Conservation (phyloP, 2,888 invertebrate species). For the Eupeodes latifasciatus region DNA sequence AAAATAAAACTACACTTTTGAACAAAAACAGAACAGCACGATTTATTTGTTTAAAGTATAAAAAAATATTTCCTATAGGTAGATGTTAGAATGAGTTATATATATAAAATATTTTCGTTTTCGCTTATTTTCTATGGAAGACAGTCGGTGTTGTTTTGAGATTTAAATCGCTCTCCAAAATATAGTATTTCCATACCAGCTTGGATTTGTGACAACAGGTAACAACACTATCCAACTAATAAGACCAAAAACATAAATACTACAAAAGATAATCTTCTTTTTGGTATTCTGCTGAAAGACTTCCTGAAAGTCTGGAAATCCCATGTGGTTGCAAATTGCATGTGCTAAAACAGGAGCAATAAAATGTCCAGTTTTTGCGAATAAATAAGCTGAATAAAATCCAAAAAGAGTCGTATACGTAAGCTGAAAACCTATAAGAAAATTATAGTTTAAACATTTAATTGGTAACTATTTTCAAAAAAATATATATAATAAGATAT, state of each 20-base stretch:
- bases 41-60: constrained; percentile 57
- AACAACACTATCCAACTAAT: constrained; percentile 91
- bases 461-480: no score
- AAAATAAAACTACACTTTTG: constrained; percentile 51
- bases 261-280: constrained; percentile 87
- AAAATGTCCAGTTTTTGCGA: constrained; percentile 95
- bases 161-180: constrained; percentile 84
- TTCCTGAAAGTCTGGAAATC: constrained; percentile 94
- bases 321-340: constrained; percentile 98
- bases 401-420: constrained; percentile 96
- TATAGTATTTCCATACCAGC: constrained; percentile 87
- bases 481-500: no score
- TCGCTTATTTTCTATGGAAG: constrained; percentile 70
- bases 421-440: constrained; percentile 91
- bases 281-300: constrained; percentile 86
- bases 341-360: constrained; percentile 94
- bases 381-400: constrained; percentile 96
- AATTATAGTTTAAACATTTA: neutral
- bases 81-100: constrained; percentile 23
- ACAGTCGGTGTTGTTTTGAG: constrained; percentile 43
- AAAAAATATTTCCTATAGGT: constrained; percentile 57
- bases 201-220: constrained; percentile 90
- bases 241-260: constrained; percentile 90
- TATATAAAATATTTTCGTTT: constrained; percentile 37
- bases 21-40: constrained; percentile 50